Conservation (phyloP, 1,140 invertebrate genomes). For the Pollicipes pollicipes region DNA sequence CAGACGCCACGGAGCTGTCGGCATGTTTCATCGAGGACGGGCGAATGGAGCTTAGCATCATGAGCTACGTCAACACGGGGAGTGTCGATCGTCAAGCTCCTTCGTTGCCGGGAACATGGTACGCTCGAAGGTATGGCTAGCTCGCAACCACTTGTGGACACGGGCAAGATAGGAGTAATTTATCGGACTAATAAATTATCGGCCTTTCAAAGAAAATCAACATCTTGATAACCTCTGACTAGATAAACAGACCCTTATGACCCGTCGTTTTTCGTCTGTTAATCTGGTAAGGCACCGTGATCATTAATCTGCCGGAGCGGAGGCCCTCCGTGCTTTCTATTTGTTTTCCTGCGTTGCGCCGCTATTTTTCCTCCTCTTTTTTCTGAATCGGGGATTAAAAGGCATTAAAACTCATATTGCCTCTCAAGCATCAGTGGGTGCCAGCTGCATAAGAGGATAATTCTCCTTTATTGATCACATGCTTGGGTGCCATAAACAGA, state of each 20-base stretch:
- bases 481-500: not conserved
- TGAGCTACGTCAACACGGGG: not conserved
- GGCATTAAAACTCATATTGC: not conserved
- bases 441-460: not conserved
- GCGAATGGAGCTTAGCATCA: no score
- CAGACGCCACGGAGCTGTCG: no score
- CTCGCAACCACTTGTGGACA: not conserved
- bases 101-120: no score
- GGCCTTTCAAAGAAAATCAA: not conserved
- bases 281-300: not conserved
- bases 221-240: conserved; percentile 1
- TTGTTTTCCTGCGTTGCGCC: not conserved
- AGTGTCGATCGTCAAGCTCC: not conserved
- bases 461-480: conserved; percentile 2
- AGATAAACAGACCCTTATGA: not conserved
- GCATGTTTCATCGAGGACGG: no score
- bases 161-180: not conserved
- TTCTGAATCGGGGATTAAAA: conserved; percentile 1
- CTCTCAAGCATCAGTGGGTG: not conserved
- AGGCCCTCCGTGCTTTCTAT: not conserved
- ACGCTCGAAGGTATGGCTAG: no score
- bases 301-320: not conserved
- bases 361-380: not conserved
- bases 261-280: not conserved
- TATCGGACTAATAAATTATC: not conserved